Evolutionary conservation across 2,888 invertebrate genomes (phyloP).

Genomic region (Yponomeuta plumbellus): DNA sequence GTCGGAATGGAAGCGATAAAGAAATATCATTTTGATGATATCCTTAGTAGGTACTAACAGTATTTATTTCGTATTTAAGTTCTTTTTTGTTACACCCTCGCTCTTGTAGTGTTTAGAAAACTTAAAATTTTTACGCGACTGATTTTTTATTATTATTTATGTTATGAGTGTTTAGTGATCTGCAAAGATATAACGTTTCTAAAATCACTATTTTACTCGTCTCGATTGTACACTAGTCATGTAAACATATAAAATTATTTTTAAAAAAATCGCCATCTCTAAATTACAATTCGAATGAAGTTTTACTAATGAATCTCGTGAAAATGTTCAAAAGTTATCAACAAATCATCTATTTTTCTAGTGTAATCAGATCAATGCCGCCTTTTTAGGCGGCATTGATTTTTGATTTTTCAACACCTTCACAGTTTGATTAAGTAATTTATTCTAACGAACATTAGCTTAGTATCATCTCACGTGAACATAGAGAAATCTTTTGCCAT

Average conservation of each 20-base stretch:
- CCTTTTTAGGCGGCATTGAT: too few species aligned
- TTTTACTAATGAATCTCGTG: neutral
- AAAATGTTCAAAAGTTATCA: conserved; percentile 1
- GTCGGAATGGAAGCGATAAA: neutral
- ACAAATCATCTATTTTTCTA: conserved; percentile 6
- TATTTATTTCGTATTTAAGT: conserved; percentile 70
- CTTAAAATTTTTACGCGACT: conserved; percentile 19
- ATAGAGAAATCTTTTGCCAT: neutral
- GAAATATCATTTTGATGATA: conserved; percentile 20
- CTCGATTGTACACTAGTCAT: conserved; percentile 6
- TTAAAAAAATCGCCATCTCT: neutral
- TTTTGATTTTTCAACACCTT: conserved; percentile 10
- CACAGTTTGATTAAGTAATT: neutral
- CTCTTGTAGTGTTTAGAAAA: conserved; percentile 14
- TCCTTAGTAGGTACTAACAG: conserved; percentile 64
- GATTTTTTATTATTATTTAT: conserved; percentile 21
- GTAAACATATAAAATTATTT: conserved; percentile 2
- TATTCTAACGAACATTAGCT: neutral
- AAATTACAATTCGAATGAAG: neutral
- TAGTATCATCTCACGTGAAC: neutral
- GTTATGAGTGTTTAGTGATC: neutral
- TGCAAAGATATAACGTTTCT: neutral
- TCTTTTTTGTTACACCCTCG: conserved; percentile 42
- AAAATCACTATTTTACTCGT: neutral
- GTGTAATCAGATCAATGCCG: conserved; percentile 5